Evolutionary conservation across 1,140 invertebrate genomes (phyloP).

Genomic region (Capitella teleta): DNA sequence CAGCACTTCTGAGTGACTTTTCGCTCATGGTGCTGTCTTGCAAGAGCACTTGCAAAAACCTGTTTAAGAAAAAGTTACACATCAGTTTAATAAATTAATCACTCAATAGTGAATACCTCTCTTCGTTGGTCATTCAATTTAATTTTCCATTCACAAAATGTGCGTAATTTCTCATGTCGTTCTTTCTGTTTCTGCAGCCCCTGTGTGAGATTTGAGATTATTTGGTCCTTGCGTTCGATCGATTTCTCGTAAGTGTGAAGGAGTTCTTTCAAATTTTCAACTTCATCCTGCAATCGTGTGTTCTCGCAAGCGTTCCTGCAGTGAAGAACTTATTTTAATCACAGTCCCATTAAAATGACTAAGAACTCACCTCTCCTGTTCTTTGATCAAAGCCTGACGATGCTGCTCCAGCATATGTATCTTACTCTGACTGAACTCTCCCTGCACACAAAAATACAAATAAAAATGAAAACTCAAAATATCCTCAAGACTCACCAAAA

Average conservation of each 20-base stretch:
- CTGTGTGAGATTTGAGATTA: slow-evolving; percentile 34
- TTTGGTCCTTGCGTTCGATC: slow-evolving; percentile 32
- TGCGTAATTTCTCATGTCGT: slow-evolving; percentile 23
- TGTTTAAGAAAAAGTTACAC: not conserved
- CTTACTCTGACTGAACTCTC: slow-evolving; percentile 22
- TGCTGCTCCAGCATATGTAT: slow-evolving; percentile 24
- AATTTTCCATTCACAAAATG: slow-evolving; percentile 31
- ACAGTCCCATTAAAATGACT: not conserved
- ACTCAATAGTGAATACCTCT: too few species aligned
- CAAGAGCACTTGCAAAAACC: slow-evolving; percentile 24
- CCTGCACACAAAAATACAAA: slow-evolving; percentile 6
- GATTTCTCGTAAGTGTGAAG: slow-evolving; percentile 34
- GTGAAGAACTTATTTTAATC: not conserved
- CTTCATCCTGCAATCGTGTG: slow-evolving; percentile 21
- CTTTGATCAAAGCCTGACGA: slow-evolving; percentile 17
- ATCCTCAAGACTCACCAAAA: slow-evolving; percentile 15
- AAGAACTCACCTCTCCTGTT: slow-evolving; percentile 20
- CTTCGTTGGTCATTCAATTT: slow-evolving; percentile 25
- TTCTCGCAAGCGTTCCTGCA: slow-evolving; percentile 23
- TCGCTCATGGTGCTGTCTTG: slow-evolving; percentile 21
- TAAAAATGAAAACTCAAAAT: not conserved
- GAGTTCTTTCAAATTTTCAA: slow-evolving; percentile 29
- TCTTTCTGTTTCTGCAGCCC: slow-evolving; percentile 34
- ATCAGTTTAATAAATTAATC: too few species aligned
- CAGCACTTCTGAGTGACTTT: slow-evolving; percentile 21